Evolutionary conservation across 2,797 vertebrate genomes (phyloP).

Genomic region (Neosilurus hyrtlii): DNA sequence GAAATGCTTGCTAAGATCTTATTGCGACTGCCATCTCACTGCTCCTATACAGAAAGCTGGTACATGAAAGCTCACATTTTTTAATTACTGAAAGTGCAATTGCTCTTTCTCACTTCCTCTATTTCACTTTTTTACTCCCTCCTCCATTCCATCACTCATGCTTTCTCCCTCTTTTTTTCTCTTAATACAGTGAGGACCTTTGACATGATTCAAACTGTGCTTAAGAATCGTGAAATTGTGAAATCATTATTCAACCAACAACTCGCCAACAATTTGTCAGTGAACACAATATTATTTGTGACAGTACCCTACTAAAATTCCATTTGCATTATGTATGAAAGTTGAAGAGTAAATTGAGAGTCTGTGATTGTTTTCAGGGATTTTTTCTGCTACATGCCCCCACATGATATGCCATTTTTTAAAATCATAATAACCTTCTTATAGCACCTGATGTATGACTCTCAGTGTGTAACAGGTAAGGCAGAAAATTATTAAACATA

Average conservation of each 20-base stretch:
- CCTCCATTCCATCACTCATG: not conserved
- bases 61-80: constrained; percentile 34
- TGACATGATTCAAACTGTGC: constrained; percentile 12
- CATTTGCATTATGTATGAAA: not conserved
- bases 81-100: constrained; percentile 56
- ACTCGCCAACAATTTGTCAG: not conserved
- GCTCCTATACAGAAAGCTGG: constrained; percentile 40
- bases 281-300: not conserved
- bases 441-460: not conserved
- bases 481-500: not conserved
- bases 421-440: constrained; percentile 2
- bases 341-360: not conserved
- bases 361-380: not conserved
- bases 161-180: constrained; percentile 17
- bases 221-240: not conserved
- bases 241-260: not conserved
- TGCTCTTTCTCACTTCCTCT: not conserved
- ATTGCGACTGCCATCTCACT: constrained; percentile 44
- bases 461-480: not conserved
- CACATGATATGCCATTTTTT: not conserved
- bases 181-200: not conserved
- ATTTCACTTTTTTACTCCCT: constrained; percentile 4
- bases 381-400: not conserved
- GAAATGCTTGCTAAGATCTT: constrained; percentile 55
- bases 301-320: not conserved